These are phyloP conservation scores for Vultur gryphus DNA, from an alignment of 2,797 vertebrate species.

Conservation along the genomic window DNA sequence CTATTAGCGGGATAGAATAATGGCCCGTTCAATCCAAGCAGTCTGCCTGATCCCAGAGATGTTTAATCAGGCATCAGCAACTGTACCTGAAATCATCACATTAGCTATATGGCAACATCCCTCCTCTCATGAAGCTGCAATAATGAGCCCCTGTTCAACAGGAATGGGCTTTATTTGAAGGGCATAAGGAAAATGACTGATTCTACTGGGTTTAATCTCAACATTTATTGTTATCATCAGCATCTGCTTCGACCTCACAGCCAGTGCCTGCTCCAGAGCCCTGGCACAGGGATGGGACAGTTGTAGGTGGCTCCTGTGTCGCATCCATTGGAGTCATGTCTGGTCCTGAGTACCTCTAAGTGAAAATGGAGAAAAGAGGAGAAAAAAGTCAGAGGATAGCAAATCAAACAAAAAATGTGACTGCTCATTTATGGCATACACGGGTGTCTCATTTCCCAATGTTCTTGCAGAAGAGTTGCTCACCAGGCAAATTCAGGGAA, in stretches of 20 bases:
- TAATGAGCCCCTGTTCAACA: constrained; percentile 2
- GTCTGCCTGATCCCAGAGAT: constrained; percentile 14
- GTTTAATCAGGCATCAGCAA: constrained; percentile 29
- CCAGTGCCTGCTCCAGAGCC: neutral
- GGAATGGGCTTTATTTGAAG: neutral
- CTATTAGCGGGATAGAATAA: neutral
- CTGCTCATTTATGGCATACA: neutral
- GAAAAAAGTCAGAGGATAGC: neutral
- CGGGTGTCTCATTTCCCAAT: neutral
- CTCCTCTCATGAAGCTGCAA: constrained; percentile 2
- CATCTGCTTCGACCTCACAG: neutral
- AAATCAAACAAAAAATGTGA: neutral
- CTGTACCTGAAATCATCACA: constrained; percentile 28
- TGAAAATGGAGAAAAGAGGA: neutral
- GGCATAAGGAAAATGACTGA: neutral
- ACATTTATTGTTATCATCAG: neutral
- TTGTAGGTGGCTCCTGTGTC: neutral
- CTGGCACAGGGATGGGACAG: rapidly evolving
- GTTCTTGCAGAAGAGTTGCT: neutral
- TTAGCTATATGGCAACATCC: constrained; percentile 20
- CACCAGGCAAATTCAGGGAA: neutral
- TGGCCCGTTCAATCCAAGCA: neutral
- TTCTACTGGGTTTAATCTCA: neutral
- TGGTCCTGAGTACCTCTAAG: neutral
- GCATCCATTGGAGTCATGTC: neutral